Conservation (phyloP, 2,797 vertebrate genomes). For the Eupleurogrammus muticus region DNA sequence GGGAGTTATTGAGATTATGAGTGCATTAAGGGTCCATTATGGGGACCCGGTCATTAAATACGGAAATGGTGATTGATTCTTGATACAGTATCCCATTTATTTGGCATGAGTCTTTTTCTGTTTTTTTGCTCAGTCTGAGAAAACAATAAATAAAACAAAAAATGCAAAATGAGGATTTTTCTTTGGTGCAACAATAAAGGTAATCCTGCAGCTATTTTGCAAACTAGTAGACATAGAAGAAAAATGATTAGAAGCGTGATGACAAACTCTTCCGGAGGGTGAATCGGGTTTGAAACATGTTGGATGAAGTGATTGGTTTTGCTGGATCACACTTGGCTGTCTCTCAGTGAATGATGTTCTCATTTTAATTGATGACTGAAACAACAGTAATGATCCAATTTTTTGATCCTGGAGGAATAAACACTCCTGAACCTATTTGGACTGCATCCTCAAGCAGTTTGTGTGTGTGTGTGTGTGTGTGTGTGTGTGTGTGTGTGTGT, state of each 20-base stretch:
- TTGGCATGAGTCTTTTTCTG: background rate
- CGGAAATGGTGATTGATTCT: background rate
- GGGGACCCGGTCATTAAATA: conserved; percentile 14
- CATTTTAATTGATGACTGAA: background rate
- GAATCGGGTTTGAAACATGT: background rate
- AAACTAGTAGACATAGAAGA: background rate
- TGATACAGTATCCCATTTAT: background rate
- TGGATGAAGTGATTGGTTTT: background rate
- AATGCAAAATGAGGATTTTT: background rate
- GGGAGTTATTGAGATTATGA: conserved; percentile 16
- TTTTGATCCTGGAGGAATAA: background rate
- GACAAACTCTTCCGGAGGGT: no score
- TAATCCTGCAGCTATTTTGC: conserved; percentile 2
- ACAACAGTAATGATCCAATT: background rate
- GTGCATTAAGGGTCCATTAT: conserved; percentile 19
- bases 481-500: background rate
- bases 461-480: background rate
- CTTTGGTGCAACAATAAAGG: background rate
- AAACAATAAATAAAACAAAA: background rate
- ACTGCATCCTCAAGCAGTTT: background rate
- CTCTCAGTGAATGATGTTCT: background rate
- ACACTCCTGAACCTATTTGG: background rate
- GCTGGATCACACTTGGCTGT: background rate
- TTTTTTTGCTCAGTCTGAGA: background rate
- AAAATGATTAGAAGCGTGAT: background rate